Evolutionary conservation across 1,140 invertebrate genomes (phyloP), one percentile per base, ranked within the genome.

Genomic region (Metaphire vulgaris): DNA sequence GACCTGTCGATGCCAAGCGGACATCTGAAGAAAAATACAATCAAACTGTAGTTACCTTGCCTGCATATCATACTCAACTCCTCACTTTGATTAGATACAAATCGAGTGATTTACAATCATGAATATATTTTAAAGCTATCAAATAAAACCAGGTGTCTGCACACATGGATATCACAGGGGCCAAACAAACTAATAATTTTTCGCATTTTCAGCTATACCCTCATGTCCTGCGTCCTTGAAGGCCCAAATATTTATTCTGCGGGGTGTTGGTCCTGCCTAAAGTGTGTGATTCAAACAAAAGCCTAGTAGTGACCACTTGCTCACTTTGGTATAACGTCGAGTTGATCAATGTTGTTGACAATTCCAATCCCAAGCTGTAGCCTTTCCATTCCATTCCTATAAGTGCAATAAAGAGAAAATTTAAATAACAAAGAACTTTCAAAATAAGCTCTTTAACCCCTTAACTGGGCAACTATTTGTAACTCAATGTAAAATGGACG

Each of bases 361-460:
- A 87, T 80, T n/a, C 83, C 87, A 74, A 80, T 74, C 28, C 83
- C 83, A 32, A 76, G 75, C 67, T 82, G 76, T 79, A 85, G 85
- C 75, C 90, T 92, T 86, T 98, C 95, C 41, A 96, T 87, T 12
- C 94, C 95, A 89, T 97, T 97, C 85, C 85, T 86, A n/a, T n/a
- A n/a, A n/a, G n/a, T n/a, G n/a, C n/a, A n/a, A 29, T 26, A 77
- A 64, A 69, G 75, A 75, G 56, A 32, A 78, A 76, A 16, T 2
- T 29, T 76, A 64, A 14, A 75, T n/a, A 72, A 29, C 65, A 72
- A 72, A 26, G 21, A 21, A 41, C 29, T 77, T 78, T 32, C 21
- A 74, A 66, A 79, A 66, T 33, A 79, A 65, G 75, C 1, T 78
- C 74, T 32, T 69, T 29, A 33, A 70, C n/a, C 21, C n/a, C n/a